phyloP scores from a whole-genome alignment of 2,888 invertebrate genomes.

The Trissonchulus sp. region DNA sequence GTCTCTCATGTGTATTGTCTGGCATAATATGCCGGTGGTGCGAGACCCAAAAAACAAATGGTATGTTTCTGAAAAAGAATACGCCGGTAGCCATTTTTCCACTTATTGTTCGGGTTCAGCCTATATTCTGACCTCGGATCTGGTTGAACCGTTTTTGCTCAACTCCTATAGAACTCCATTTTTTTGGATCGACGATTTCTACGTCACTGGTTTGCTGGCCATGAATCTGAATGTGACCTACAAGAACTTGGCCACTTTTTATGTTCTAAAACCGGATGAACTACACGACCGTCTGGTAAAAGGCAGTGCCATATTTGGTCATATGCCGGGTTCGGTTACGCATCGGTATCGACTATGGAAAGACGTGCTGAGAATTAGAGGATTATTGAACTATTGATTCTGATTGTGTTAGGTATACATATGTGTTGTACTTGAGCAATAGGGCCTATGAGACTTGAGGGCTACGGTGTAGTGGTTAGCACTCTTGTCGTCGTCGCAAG shows the following conservation, averaged over 20 bases:
- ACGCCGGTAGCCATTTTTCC: constrained; percentile 49
- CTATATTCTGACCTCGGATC: constrained; percentile 51
- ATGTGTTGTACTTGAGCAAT: too few relatives aligned
- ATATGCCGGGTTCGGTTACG: constrained; percentile 29
- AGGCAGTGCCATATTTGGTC: constrained; percentile 32
- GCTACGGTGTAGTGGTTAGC: too few relatives aligned
- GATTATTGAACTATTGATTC: too few relatives aligned
- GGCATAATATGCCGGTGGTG: constrained; percentile 53
- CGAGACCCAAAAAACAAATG: constrained; percentile 52
- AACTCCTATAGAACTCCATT: constrained; percentile 36
- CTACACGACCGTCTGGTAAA: constrained; percentile 26
- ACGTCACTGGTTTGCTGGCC: constrained; percentile 29
- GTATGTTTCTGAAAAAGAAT: constrained; percentile 52
- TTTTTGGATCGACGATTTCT: constrained; percentile 33
- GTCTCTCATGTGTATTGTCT: constrained; percentile 51
- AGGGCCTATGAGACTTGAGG: too few relatives aligned
- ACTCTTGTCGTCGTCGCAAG: too few relatives aligned
- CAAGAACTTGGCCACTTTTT: constrained; percentile 25
- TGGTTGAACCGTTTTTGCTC: constrained; percentile 46
- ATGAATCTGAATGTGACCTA: constrained; percentile 19
- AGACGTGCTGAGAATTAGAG: constrained; percentile 22
- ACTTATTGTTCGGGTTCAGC: constrained; percentile 55
- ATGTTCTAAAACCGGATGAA: constrained; percentile 27
- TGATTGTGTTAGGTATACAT: too few relatives aligned
- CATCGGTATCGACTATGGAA: constrained; percentile 29